These are phyloP conservation scores for Bergia sp. DNA, from an alignment of 92 coral and sea anemone species.

Conservation along the genomic window DNA sequence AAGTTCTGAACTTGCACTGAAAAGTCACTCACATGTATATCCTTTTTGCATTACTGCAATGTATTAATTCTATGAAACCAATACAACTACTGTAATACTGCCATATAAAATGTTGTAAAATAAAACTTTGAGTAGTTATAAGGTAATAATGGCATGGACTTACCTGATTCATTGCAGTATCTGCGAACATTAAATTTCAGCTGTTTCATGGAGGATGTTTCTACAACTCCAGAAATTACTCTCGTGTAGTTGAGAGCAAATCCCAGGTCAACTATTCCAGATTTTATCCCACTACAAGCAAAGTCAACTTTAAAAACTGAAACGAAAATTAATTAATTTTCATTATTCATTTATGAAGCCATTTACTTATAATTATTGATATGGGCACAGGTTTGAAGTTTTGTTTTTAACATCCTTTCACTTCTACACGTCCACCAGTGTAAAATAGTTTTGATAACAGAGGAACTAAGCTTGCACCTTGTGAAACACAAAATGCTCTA, in stretches of 20 bases:
- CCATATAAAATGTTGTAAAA: too few relatives aligned
- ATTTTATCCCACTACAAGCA: constrained; percentile 72
- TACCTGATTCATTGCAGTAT: constrained; percentile 75
- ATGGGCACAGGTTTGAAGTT: background rate
- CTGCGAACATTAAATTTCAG: constrained; percentile 59
- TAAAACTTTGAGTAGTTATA: too few relatives aligned
- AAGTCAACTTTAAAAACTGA: constrained; percentile 69
- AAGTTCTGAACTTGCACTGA: too few relatives aligned
- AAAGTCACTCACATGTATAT: too few relatives aligned
- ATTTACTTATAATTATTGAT: too few relatives aligned
- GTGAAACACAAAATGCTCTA: too few relatives aligned
- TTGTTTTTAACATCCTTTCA: background rate
- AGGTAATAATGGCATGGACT: background rate
- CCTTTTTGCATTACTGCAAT: too few relatives aligned
- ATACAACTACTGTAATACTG: too few relatives aligned
- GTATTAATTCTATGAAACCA: too few relatives aligned
- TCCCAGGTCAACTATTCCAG: constrained; percentile 70
- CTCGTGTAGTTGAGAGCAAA: constrained; percentile 82
- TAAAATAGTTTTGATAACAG: too few relatives aligned
- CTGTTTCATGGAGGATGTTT: constrained; percentile 39
- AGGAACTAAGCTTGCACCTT: too few relatives aligned
- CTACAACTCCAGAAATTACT: constrained; percentile 34
- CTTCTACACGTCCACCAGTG: background rate
- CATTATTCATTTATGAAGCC: background rate
- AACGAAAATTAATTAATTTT: background rate